These are phyloP conservation scores for Clavelina lepadiformis DNA, from an alignment of 23 tunicate species.

Conservation along the genomic window DNA sequence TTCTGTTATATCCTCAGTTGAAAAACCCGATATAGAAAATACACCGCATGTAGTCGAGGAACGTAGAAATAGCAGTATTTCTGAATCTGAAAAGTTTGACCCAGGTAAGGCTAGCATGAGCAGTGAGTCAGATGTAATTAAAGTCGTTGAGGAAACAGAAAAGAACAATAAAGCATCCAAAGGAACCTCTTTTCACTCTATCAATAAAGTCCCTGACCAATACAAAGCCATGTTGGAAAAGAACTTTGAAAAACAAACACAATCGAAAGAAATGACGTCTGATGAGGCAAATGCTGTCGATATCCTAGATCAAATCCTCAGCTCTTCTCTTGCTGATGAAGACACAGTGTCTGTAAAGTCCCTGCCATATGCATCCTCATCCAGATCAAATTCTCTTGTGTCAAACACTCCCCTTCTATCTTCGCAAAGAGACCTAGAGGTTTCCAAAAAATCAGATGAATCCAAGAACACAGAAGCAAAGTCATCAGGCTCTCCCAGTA, in stretches of 20 bases:
- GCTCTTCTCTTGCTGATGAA: constrained; percentile 46
- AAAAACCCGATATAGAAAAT: neutral
- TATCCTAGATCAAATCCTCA: constrained; percentile 73
- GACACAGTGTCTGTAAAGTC: no score
- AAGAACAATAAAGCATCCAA: neutral
- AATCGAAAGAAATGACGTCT: constrained; percentile 5
- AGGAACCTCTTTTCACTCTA: constrained; percentile 55
- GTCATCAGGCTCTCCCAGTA: no score
- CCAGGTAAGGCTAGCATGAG: neutral
- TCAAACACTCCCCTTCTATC: no score
- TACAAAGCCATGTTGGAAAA: neutral
- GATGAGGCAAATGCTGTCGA: constrained; percentile 65
- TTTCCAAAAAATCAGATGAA: no score
- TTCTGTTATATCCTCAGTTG: neutral
- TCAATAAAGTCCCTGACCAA: constrained; percentile 43
- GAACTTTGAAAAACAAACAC: neutral
- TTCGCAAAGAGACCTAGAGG: no score
- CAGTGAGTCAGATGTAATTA: neutral
- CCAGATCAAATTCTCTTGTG: no score
- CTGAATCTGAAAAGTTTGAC: neutral
- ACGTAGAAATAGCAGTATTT: neutral
- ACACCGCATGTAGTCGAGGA: neutral
- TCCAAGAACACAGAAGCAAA: no score
- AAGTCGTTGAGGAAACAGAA: neutral
- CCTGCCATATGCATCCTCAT: no score